A percentile compares a stretch with the other conserved stretches of the same genome.
Evolutionary conservation across 2,797 vertebrate species (phyloP).

Genomic region (Molossus alvarezi): DNA sequence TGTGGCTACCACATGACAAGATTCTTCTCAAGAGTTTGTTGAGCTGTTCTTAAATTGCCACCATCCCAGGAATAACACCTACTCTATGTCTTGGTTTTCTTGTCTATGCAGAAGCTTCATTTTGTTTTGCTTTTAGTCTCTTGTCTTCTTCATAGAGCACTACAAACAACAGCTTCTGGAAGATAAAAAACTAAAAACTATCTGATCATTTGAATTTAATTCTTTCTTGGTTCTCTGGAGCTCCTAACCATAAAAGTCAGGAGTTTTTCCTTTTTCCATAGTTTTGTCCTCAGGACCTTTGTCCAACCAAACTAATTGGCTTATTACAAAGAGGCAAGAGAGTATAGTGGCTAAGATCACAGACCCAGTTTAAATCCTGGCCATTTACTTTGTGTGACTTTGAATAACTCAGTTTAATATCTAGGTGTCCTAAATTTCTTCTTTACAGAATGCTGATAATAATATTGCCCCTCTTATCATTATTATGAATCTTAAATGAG

Average conservation of each 20-base stretch:
- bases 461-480: neutral
- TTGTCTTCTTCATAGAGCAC: neutral
- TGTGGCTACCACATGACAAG: neutral
- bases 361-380: neutral
- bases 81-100: neutral
- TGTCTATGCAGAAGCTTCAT: neutral
- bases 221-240: neutral
- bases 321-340: neutral
- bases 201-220: neutral
- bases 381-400: neutral
- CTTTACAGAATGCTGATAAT: conserved; percentile 47
- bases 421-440: conserved; percentile 17
- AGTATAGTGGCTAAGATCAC: neutral
- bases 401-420: conserved; percentile 10
- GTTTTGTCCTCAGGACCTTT: conserved; percentile 20
- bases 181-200: neutral
- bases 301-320: neutral
- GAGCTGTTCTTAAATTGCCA: neutral
- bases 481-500: neutral
- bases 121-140: conserved; percentile 51
- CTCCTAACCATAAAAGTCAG: neutral
- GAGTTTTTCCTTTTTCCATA: neutral
- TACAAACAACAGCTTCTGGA: conserved; percentile 11
- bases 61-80: neutral
- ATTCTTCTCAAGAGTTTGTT: neutral